Base-by-base conservation (phyloP, 2,888 invertebrate genomes). In the Laothoe populi region DNA sequence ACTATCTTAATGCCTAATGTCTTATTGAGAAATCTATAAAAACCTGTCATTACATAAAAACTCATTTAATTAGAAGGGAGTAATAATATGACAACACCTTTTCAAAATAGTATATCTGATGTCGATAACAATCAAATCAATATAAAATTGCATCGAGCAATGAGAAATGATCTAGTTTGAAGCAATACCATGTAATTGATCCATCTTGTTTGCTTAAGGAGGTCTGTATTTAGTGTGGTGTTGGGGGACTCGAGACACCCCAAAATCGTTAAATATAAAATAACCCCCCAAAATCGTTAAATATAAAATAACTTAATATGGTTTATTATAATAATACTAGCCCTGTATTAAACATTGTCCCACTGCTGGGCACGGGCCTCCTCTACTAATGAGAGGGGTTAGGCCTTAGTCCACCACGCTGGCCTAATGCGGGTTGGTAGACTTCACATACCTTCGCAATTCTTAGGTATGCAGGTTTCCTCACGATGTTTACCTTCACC, bases 141-240 rank as follows among this genome's bases (percentile, higher is more conserved):
- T 19, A 4, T 1, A 44, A 7, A 7, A 31, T 31, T 31, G 31
- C 8, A 19, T 44, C 8, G 5, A 44, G 19, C 19, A 44, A 44
- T 42, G 16, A 38, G 38, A 42, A 42, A 42, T 19, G 44, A 44
- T 44, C 44, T 44, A 44, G 19, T 19, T 44, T 44, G 44, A 10
- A 1, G 44, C 44, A 44, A 44, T 44, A 16, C 19, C 19, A 0
- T 19, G 19, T 8, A 44, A 21, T 44, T 44, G 44, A 19, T 19
- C 7, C 19, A 19, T 44, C 8, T 44, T 44, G 44, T 19, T 19
- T 44, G 44, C 8, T 44, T 44, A 19, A 44, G 19, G 44, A 4
- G 19, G 44, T 44, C 19, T 19, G 44, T 19, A 44, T 44, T 44
- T 5, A 8, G 44, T 44, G 16, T 19, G 7, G 44, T 7, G 19